phyloP scores from a whole-genome alignment of 2,797 vertebrate genomes.

The Molossus molossus region DNA sequence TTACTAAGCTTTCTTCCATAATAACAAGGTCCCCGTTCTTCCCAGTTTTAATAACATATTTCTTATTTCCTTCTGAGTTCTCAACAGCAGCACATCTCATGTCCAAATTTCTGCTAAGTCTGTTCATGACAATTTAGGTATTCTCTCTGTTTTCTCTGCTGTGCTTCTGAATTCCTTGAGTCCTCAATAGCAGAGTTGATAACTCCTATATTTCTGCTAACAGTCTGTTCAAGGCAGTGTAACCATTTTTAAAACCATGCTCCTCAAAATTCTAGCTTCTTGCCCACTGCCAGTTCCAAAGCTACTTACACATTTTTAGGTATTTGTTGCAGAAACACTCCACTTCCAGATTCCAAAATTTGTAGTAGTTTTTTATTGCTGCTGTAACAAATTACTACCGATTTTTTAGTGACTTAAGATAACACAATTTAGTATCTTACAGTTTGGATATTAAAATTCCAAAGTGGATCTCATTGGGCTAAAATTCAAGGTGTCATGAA shows the following conservation, averaged over 20 bases:
- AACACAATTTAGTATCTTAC: not conserved
- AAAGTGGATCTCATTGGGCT: not conserved
- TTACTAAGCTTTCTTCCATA: not conserved
- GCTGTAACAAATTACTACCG: not conserved
- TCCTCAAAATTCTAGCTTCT: not conserved
- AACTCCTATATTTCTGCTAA: not conserved
- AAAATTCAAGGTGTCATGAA: not conserved
- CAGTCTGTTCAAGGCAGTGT: not conserved
- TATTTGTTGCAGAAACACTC: not conserved
- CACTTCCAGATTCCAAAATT: not conserved
- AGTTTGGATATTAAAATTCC: not conserved
- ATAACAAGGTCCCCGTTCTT: not conserved
- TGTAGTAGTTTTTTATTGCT: not conserved
- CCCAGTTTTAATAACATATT: not conserved
- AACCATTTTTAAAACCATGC: not conserved
- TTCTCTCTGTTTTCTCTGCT: not conserved
- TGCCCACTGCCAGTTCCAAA: not conserved
- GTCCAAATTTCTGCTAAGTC: not conserved
- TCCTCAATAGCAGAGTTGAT: not conserved
- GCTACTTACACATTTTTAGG: not conserved
- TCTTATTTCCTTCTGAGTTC: no score
- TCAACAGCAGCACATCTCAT: not conserved
- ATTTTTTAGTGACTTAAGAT: not conserved
- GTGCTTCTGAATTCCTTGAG: not conserved
- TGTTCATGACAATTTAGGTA: not conserved